Evolutionary conservation across 2,113 vertebrate species (phyloP).

Genomic region (Saguinus imperator): DNA sequence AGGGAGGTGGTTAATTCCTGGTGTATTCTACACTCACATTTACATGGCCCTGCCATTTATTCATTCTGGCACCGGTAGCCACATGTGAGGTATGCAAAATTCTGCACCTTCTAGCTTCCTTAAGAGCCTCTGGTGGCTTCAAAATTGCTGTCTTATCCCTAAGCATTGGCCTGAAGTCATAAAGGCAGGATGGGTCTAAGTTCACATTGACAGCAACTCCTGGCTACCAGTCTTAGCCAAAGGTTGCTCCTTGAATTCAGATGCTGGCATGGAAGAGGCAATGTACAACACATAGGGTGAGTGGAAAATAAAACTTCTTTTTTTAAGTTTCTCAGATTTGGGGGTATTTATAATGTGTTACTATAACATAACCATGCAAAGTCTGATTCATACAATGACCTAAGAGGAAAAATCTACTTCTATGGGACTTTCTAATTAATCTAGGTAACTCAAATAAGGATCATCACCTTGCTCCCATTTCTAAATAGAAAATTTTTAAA

Average conservation of each 20-base stretch:
- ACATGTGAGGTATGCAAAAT: fast-evolving
- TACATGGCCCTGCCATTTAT: not conserved
- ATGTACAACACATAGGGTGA: fast-evolving
- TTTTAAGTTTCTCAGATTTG: not conserved
- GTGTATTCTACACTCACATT: too few relatives aligned
- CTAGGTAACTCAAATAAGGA: not conserved
- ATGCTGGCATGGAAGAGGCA: not conserved
- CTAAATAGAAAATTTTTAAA: not conserved
- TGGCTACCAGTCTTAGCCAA: not conserved
- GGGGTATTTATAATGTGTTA: not conserved
- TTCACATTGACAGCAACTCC: not conserved
- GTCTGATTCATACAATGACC: not conserved
- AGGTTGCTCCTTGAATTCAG: not conserved
- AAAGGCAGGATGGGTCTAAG: too few relatives aligned
- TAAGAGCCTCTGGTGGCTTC: not conserved
- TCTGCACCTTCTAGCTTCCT: not conserved
- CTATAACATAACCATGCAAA: not conserved
- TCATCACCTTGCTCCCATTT: not conserved
- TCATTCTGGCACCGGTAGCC: fast-evolving
- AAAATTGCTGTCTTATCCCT: fast-evolving
- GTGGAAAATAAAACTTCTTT: not conserved
- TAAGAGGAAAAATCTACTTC: not conserved
- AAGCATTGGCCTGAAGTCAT: not conserved
- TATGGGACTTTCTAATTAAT: not conserved
- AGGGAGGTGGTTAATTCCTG: not conserved